Conservation (phyloP, 2,113 vertebrate genomes). For the Chelonoidis abingdonii region DNA sequence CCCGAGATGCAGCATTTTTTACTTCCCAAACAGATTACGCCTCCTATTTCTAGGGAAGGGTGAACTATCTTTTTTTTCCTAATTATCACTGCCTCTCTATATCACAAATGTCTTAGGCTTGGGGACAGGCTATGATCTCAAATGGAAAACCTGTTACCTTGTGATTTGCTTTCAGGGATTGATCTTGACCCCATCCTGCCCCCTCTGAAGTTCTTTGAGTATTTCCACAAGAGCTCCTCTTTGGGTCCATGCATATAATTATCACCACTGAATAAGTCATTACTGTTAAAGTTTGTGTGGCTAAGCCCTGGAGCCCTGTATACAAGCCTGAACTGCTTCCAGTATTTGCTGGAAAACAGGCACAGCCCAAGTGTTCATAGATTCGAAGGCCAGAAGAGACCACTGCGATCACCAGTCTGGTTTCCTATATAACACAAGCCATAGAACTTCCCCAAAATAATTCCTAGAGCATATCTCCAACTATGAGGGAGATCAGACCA, state of each 20-base stretch:
- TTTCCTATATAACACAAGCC: no score
- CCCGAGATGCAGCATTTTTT: not conserved
- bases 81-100: not conserved
- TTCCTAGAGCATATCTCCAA: not conserved
- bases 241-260: not conserved
- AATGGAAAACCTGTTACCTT: not conserved
- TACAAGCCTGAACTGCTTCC: not conserved
- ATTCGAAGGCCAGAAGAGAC: no score
- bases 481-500: not conserved
- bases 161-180: not conserved
- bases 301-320: not conserved
- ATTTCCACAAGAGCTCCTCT: not conserved
- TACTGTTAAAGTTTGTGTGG: not conserved
- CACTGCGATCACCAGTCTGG: no score
- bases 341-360: not conserved
- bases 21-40: not conserved
- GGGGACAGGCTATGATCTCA: not conserved
- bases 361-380: not conserved
- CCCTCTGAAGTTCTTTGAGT: not conserved
- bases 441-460: no score
- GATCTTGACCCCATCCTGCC: not conserved
- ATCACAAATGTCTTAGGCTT: not conserved
- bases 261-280: not conserved
- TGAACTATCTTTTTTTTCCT: fast-evolving
- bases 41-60: not conserved